Evolutionary conservation across 2,888 invertebrate genomes (phyloP), one percentile per base, ranked within the genome.

Genomic region (Hydroisotoma schaefferi): DNA sequence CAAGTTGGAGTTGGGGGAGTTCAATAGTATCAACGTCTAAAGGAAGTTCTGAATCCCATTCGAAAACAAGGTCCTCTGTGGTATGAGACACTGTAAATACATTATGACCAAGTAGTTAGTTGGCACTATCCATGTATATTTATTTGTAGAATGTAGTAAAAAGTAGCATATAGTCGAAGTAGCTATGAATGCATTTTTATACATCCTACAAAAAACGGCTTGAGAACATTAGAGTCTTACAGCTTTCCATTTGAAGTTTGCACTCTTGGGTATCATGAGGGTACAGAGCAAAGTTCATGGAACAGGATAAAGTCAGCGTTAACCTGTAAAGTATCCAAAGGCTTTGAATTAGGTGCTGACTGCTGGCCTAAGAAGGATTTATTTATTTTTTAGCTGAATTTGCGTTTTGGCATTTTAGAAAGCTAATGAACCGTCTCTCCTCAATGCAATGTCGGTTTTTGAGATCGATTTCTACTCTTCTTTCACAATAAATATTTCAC

Each of bases 221-320:
- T n/a, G n/a, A n/a, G n/a, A n/a, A n/a, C n/a, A n/a, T n/a, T n/a
- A n/a, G n/a, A n/a, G 74, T 87, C 93, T 90, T 79, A 94, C 94
- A 80, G 76, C 93, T 94, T 77, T 94, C 93, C 88, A 94, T 92
- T 79, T 93, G 91, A 65, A 94, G 81, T 78, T 91, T 90, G 76
- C 94, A 94, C 76, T 90, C 90, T 78, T 94, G 94, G 0, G 92
- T 92, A 75, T 94, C 94, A 75, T 94, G 93, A 0, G 94, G 94
- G 77, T 94, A 94, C 74, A 92, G 90, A 74, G 90, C 85, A 76
- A 94, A 92, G 78, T 93, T 91, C 94, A 94, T 94, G 0, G 91
- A 91, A 74, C 94, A 94, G 0, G 92, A 93, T 29, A 94, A 78
- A 68, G 87, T 87, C 65, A 94, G 77, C 0, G 94, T 93, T 70